Base-by-base conservation (phyloP, 2,888 invertebrate genomes). In the Iphiclides podalirius region DNA sequence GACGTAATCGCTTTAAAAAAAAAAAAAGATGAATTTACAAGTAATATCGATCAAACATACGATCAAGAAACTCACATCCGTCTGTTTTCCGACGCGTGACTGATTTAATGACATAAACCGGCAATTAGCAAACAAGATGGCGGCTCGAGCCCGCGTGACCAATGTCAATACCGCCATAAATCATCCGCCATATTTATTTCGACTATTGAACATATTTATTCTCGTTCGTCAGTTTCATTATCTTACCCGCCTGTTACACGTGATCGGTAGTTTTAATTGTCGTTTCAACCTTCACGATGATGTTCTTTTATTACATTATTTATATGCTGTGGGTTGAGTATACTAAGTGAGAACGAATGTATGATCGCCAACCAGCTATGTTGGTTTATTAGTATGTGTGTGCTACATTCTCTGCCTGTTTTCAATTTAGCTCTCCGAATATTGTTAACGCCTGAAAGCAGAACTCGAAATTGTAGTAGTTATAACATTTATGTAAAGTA, bases 171-270 rank as follows among this genome's bases (percentile, higher is more conserved):
- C 57, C 73, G 75, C 67, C 66, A 74, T 82, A 75, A 75, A 81
- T 86, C 83, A 86, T 76, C 73, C 78, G 83, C 82, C 80, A 85
- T 83, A 72, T 82, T 84, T 77, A 78, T 82, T 81, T 74, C 70
- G 67, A 74, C 71, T 71, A 67, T 60, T 72, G 66, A 68, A 68
- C 49, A 44, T 50, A 54, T 52, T 54, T 54, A 64, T 68, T 61
- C 57, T 64, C 59, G 59, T 62, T 60, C 63, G 23, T 36, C 59
- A 62, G 60, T 48, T 51, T 48, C 42, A 50, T 57, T 45, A 46
- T 48, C 38, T 50, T 51, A 59, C 55, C 52, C 57, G 60, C 63
- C 49, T 35, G 40, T 52, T 37, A 44, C 52, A 52, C 52, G 33
- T 51, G 56, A 55, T 50, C 53, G 45, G 52, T 52, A 47, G 17